phyloP scores from a whole-genome alignment of 1,140 invertebrate species.

The Drosophila melanica region DNA sequence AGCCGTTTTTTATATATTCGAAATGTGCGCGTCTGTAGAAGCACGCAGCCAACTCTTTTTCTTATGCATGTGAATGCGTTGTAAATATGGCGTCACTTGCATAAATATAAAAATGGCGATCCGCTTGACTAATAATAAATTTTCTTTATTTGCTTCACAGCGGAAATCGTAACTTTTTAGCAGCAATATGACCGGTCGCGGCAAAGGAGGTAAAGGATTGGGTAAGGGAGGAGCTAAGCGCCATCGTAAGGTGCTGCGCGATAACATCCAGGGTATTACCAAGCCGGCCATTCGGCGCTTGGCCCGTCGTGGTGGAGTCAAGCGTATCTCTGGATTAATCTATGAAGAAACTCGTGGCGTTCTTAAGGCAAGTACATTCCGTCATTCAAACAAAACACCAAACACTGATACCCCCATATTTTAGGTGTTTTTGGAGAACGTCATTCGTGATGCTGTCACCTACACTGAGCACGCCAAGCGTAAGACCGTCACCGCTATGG shows the following conservation, averaged over 20 bases:
- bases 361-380: conserved; percentile 87
- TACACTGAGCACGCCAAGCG: conserved; percentile 93
- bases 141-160: conserved; percentile 20
- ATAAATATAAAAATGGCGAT: conserved; percentile 34
- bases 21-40: background rate
- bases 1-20: background rate
- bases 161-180: conserved; percentile 18
- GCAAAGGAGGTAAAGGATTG: conserved; percentile 88
- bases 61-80: background rate
- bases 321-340: conserved; percentile 90
- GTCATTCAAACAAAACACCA: conserved; percentile 84
- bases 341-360: conserved; percentile 90
- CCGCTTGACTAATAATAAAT: conserved; percentile 13
- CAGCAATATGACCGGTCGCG: conserved; percentile 86
- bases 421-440: conserved; percentile 91
- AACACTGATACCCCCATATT: too few relatives aligned
- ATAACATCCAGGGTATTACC: conserved; percentile 91
- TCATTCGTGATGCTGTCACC: conserved; percentile 93
- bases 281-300: conserved; percentile 85
- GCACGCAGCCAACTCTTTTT: background rate
- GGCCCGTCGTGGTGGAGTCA: conserved; percentile 90
- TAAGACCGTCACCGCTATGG: conserved; percentile 94
- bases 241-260: conserved; percentile 88
- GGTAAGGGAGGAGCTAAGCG: conserved; percentile 89
- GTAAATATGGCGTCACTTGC: conserved; percentile 11